These are phyloP conservation scores for Bombus ignitus DNA, from an alignment of 1,140 invertebrate species.

Conservation along the genomic window DNA sequence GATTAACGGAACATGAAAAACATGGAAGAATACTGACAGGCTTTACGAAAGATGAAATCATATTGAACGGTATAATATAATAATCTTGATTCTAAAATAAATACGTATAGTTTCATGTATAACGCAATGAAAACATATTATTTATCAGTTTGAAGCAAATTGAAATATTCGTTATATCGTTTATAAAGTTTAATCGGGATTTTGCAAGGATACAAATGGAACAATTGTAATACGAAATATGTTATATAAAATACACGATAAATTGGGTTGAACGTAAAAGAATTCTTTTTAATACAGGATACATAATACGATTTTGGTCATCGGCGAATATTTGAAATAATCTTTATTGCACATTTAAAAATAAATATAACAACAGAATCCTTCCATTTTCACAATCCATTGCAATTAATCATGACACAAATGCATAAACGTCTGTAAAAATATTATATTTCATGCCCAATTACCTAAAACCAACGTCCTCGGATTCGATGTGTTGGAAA, in stretches of 20 bases:
- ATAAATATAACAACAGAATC: not conserved
- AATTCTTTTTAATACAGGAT: too few relatives aligned
- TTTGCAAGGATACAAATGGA: not conserved
- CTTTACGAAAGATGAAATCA: not conserved
- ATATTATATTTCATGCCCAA: not conserved
- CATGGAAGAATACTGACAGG: too few relatives aligned
- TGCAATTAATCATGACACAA: not conserved
- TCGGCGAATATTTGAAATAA: not conserved
- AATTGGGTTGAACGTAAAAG: too few relatives aligned
- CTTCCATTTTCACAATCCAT: not conserved
- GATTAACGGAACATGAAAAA: too few relatives aligned
- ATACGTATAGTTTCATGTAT: not conserved
- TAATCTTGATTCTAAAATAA: not conserved
- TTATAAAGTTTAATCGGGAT: not conserved
- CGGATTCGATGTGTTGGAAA: slow-evolving; percentile 13
- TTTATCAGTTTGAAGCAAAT: not conserved
- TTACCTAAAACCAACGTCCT: not conserved
- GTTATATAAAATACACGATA: not conserved
- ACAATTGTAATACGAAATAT: not conserved
- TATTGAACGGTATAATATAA: too few relatives aligned
- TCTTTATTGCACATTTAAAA: not conserved
- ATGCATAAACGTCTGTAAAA: not conserved
- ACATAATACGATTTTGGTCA: not conserved
- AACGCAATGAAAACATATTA: not conserved
- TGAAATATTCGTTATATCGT: not conserved